These are phyloP conservation scores for Ptilorrhoa leucosticta DNA, from an alignment of 2,113 vertebrate species.

Conservation along the genomic window DNA sequence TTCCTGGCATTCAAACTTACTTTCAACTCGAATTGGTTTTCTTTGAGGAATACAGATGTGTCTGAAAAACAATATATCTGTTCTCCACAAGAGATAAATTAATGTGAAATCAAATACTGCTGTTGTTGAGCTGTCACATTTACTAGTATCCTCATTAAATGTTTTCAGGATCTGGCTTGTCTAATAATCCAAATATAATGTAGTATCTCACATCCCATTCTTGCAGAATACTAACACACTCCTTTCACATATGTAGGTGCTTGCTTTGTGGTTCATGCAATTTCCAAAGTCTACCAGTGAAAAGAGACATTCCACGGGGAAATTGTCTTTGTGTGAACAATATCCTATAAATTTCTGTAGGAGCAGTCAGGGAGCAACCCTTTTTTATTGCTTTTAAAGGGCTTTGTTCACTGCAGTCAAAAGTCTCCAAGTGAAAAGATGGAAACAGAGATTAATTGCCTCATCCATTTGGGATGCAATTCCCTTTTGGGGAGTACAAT, in stretches of 20 bases:
- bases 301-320: not conserved
- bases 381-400: constrained; percentile 23
- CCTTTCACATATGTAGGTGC: not conserved
- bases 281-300: not conserved
- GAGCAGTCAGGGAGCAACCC: not conserved
- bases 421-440: not conserved
- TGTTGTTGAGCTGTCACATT: constrained; percentile 41
- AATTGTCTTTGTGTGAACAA: not conserved
- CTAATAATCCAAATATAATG: not conserved
- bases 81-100: constrained; percentile 28
- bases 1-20: not conserved
- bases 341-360: not conserved
- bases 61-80: constrained; percentile 1
- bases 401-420: not conserved
- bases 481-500: not conserved
- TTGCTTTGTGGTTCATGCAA: not conserved
- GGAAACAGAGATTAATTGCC: constrained; percentile 7
- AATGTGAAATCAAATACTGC: constrained; percentile 38
- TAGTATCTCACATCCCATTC: not conserved
- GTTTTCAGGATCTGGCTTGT: not conserved
- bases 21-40: not conserved
- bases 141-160: constrained; percentile 3
- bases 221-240: not conserved
- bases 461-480: not conserved
- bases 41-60: constrained; percentile 16